Evolutionary conservation across 2,113 vertebrate genomes (phyloP).

Genomic region (Ptychochromis oligacanthus): DNA sequence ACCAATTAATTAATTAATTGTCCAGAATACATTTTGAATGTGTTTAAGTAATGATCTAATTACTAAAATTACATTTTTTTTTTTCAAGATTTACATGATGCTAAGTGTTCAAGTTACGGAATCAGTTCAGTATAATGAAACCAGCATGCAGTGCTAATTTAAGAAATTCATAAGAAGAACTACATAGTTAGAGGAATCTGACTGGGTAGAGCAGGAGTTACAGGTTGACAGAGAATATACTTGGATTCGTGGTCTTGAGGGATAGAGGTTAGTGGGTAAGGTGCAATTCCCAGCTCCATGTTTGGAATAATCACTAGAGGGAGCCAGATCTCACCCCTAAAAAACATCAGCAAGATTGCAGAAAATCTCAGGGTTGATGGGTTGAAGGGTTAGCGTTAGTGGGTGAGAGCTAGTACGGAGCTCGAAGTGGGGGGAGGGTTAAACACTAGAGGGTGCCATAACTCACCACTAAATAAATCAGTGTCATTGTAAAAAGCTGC

Average conservation of each 20-base stretch:
- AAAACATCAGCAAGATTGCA: slow-evolving; percentile 87
- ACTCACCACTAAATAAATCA: slow-evolving; percentile 99
- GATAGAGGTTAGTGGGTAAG: slow-evolving; percentile 81
- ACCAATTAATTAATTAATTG: neutral
- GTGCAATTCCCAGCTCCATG: slow-evolving; percentile 63
- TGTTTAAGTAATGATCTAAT: neutral
- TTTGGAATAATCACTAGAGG: slow-evolving; percentile 81
- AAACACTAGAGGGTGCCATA: slow-evolving; percentile 86
- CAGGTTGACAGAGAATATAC: slow-evolving; percentile 10
- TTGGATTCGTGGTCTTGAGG: slow-evolving; percentile 52
- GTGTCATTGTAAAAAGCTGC: slow-evolving; percentile 99
- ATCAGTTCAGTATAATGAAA: neutral
- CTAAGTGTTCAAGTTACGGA: neutral
- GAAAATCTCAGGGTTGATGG: slow-evolving; percentile 46
- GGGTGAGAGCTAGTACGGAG: slow-evolving; percentile 78
- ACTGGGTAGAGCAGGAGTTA: slow-evolving; percentile 40
- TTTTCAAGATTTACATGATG: no score
- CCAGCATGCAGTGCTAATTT: slow-evolving; percentile 32
- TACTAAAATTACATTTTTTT: neutral
- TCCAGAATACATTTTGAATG: neutral
- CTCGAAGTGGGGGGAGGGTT: slow-evolving; percentile 60
- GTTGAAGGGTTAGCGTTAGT: slow-evolving; percentile 83
- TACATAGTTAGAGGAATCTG: slow-evolving; percentile 4
- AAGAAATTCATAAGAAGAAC: neutral
- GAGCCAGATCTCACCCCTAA: slow-evolving; percentile 90